Evolutionary conservation across 2,113 vertebrate genomes (phyloP).

Genomic region (Propithecus coquereli): DNA sequence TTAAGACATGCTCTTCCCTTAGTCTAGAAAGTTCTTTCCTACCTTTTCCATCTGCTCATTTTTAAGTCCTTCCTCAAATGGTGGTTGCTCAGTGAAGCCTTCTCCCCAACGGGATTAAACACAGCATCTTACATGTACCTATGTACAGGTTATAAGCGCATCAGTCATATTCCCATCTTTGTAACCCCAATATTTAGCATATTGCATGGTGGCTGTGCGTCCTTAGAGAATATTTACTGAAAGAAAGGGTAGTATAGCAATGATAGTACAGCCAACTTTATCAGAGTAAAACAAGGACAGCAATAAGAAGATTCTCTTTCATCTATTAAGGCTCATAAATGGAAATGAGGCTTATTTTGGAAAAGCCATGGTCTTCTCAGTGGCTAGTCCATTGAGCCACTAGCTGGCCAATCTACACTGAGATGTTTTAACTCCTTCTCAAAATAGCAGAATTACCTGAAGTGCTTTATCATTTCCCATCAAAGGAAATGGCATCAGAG

Average conservation of each 20-base stretch:
- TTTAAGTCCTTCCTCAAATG: background rate
- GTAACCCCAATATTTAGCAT: background rate
- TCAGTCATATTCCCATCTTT: background rate
- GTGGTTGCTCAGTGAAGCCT: background rate
- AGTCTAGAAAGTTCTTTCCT: background rate
- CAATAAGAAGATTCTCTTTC: background rate
- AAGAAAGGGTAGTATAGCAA: background rate
- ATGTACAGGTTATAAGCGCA: background rate
- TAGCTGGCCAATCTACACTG: background rate
- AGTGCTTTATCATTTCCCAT: background rate
- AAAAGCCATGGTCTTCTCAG: background rate
- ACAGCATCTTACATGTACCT: background rate
- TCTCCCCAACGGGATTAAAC: background rate
- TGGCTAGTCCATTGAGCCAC: background rate
- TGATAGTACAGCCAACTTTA: background rate
- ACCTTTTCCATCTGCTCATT: background rate
- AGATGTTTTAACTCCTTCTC: background rate
- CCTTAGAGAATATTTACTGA: background rate
- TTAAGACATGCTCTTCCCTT: background rate
- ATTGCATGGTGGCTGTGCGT: background rate
- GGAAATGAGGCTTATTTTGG: background rate
- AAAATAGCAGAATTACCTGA: background rate
- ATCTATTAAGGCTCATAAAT: background rate
- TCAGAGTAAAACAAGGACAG: background rate
- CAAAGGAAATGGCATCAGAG: slow-evolving; percentile 60